These are phyloP conservation scores for Achroia grisella DNA, from an alignment of 1,140 invertebrate genomes.

Conservation along the genomic window DNA sequence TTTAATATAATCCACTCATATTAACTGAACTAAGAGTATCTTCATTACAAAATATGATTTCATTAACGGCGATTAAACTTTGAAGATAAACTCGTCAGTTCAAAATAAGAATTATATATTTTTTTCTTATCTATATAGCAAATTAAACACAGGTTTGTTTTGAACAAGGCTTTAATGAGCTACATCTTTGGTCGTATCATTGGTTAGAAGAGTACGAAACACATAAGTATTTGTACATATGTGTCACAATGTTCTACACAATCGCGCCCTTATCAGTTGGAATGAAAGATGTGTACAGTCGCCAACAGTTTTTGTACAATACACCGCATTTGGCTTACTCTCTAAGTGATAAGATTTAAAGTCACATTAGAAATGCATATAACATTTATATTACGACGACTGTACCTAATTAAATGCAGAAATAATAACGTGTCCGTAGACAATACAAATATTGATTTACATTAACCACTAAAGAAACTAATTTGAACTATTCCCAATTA, in stretches of 20 bases:
- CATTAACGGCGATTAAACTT: no score
- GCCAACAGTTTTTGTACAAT: conserved; percentile 8
- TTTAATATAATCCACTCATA: no score
- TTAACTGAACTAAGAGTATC: no score
- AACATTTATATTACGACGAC: conserved; percentile 5
- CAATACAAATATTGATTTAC: conserved; percentile 31
- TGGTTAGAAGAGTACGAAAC: conserved; percentile 58
- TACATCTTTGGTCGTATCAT: conserved; percentile 73
- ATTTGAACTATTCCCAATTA: conserved; percentile 58
- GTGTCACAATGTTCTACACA: conserved; percentile 21
- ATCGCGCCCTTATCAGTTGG: conserved; percentile 35
- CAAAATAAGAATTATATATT: no score
- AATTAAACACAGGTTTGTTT: conserved; percentile 33
- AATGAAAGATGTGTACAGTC: conserved; percentile 40
- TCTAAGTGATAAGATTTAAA: no score
- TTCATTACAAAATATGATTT: no score
- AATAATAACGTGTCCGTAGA: conserved; percentile 29
- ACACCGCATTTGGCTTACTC: background rate
- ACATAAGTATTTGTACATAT: conserved; percentile 35
- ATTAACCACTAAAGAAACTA: conserved; percentile 50
- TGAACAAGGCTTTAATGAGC: conserved; percentile 66
- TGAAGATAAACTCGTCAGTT: no score
- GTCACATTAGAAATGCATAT: background rate
- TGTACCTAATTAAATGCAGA: conserved; percentile 39
- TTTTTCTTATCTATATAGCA: no score